Base-by-base conservation (phyloP, 1,140 invertebrate species). In the Trialeurodes vaporariorum region DNA sequence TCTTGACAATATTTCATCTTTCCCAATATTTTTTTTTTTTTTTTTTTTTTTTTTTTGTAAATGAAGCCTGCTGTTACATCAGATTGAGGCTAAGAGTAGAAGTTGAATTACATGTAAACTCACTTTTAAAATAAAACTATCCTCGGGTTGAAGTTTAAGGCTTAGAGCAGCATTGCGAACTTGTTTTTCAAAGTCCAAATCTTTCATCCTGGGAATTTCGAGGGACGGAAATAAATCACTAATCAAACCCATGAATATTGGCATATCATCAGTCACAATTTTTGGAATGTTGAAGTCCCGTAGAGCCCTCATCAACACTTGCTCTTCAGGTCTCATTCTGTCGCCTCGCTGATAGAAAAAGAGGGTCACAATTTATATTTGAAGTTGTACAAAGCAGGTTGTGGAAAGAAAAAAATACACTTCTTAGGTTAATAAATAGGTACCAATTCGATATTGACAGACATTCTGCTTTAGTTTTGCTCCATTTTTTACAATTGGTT, bases 251-350 rank as follows among this genome's bases (percentile, higher is more conserved):
- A 96, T 91, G 75, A 96, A 95, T 0, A 96, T 87, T 0, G 91
- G 86, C 66, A 88, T 83, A 76, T 96, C 93, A 75, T 95, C 93
- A 0, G 91, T 91, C 5, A 95, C 87, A 70, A 96, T 95, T 81
- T 95, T 95, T 0, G 92, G 93, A 64, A 93, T 88, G 74, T 96
- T 96, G 77, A 96, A 95, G 81, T 96, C 93, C 80, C 93, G 79
- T 64, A 96, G 76, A 9, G 93, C 93, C 78, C 93, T 80, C 88
- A 90, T 91, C 2, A 90, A 73, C 21, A 90, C 88, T 80, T 90
- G 87, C 77, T 91, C 87, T 80, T 90, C 87, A 0, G 87, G 86
- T 66, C 87, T 78, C 58, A 80, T 75, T 61, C 84, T 82, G 76
- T 90, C 88, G 59, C 85, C 84, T 73, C 89, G 78, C 77, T 81